Conservation (phyloP, 2,113 vertebrate genomes). For the Strix aluco region DNA sequence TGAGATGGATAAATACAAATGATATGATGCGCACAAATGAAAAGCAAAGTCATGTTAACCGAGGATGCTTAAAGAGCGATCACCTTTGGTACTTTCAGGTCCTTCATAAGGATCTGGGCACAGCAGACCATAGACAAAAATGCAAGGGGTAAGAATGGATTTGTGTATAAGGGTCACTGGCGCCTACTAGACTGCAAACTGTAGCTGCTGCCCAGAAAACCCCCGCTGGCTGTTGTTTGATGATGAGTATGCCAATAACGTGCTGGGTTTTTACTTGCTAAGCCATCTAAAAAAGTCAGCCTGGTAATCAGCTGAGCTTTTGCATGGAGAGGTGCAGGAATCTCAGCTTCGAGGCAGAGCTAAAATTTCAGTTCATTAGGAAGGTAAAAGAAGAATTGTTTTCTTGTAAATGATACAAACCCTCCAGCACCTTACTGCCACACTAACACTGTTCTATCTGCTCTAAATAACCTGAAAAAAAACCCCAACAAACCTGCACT, state of each 20-base stretch:
- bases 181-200: background rate
- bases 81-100: background rate
- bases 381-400: background rate
- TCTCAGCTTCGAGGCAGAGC: background rate
- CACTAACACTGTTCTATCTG: background rate
- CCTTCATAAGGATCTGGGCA: rapidly evolving
- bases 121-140: background rate
- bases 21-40: background rate
- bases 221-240: background rate
- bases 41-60: background rate
- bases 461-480: background rate
- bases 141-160: background rate
- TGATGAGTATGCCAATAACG: background rate
- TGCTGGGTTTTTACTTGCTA: background rate
- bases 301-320: background rate
- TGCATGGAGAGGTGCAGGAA: background rate
- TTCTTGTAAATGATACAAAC: background rate
- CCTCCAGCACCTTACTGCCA: background rate
- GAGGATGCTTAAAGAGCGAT: background rate
- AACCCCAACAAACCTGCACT: background rate
- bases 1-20: background rate
- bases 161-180: background rate
- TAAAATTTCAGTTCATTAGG: background rate
- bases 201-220: background rate
- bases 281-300: background rate